Base-by-base conservation (phyloP, 2,797 vertebrate species). In the Dipus sagitta region DNA sequence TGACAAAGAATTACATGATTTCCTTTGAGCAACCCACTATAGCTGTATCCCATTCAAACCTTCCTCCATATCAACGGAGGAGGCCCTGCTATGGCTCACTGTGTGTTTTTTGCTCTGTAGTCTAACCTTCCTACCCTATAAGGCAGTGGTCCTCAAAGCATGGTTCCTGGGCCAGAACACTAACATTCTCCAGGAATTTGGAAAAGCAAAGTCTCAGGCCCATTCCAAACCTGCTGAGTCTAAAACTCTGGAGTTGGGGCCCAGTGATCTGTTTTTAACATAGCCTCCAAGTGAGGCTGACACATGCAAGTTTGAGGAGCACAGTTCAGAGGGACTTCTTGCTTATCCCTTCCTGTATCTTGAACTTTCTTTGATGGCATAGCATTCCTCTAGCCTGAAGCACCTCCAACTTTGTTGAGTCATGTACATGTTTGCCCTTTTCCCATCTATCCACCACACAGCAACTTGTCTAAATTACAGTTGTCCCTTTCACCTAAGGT, bases 201-300 rank as follows among this genome's bases (percentile, higher is more conserved):
- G 75, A 94, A 94, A 92, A 83, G 68, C 62, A 94, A 83, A 93
- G 88, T 93, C 79, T 90, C 47, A 94, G 82, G 65, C 64, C 11
- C 6, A 42, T 23, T 90, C 32, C 52, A 90, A 76, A 89, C 52
- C 64, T 86, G 82, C 72, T 62, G 24, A 70, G 47, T 94, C 60
- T 79, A 38, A 38, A 38, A 38, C 38, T 78, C 47, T 80, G 67
- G 64, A 92, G 20, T 32, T 92, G 14, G 38, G 38, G 70, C 67
- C 60, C 30, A 82, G 38, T 21, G 83, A 90, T 32, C 65, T 74
- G 38, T 92, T 94, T 97, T 79, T 82, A 91, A 88, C 20, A 74
- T 86, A 47, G 38, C 15, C 64, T 91, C 87, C 65, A 91, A 54
- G 60, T 78, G 38, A 94, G 47, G 84, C 52, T 90, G 52, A 68